Evolutionary conservation across 1,140 invertebrate species (phyloP), one percentile per base, ranked within the genome.

Genomic region (Oreohelix idahoensis): DNA sequence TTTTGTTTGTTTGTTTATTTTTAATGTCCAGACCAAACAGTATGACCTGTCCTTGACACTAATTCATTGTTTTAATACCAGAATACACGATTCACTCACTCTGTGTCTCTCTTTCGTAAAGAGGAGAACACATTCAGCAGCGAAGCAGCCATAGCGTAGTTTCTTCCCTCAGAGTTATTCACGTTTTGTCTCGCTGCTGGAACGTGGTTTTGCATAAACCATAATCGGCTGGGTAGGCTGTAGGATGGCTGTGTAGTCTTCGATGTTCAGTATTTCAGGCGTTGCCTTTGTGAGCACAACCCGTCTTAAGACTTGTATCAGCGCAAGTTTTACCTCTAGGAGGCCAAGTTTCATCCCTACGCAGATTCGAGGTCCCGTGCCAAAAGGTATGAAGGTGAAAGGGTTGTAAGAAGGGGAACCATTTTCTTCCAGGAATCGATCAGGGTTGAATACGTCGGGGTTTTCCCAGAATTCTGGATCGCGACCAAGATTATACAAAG

Each of bases 291-390:
- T 91, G 83, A 83, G 23, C 49, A 20, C 84, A n/a, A 91, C 89
- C 39, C 84, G 87, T 45, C 87, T 85, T 35, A 93, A 36, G 8
- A 93, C 77, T 23, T 84, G 51, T 1, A 89, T 89, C 35, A 93
- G 51, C 1, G 95, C 95, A 69, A 96, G 88, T 92, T 96, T 96
- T 0, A 94, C 93, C 89, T 96, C 94, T 75, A 96, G 86, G 8
- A 95, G 76, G 0, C 93, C 94, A 81, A 95, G 93, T n/a, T 93
- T 89, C 93, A 92, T 92, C 92, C 94, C 95, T 71, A 95, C 94
- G 87, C 95, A 95, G 85, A 93, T 94, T 20, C 95, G 91, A 0
- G 94, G 94, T n/a, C 94, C 95, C 49, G 88, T 84, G 0, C 79
- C 79, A 71, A 81, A 81, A 4, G 79, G 79, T 4, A 81, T 17